These are phyloP conservation scores for Oreochromis niloticus DNA, from an alignment of 2,113 vertebrate species.

Conservation along the genomic window DNA sequence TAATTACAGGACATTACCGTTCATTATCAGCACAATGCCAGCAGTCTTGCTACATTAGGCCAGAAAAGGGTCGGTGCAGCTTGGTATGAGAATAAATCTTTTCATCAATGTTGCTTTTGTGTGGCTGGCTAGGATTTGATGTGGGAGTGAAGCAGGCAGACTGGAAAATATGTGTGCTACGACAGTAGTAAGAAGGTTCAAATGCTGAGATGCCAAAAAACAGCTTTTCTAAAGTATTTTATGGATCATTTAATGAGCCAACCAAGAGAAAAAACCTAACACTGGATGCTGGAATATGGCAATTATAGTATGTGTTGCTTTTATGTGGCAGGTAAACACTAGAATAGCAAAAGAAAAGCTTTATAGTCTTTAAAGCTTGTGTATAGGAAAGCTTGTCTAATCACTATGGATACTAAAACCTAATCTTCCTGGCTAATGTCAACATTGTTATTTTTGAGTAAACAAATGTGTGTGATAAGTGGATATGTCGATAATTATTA, in stretches of 20 bases:
- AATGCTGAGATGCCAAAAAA: not conserved
- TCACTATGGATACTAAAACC: not conserved
- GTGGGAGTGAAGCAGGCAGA: constrained; percentile 36
- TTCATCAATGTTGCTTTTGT: constrained; percentile 68
- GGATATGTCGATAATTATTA: not conserved
- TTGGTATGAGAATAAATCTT: constrained; percentile 22
- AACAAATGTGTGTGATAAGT: not conserved
- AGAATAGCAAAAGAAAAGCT: not conserved
- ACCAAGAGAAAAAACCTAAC: not conserved
- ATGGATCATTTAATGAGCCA: not conserved
- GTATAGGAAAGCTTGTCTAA: not conserved
- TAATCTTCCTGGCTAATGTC: not conserved
- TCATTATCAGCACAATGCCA: constrained; percentile 12
- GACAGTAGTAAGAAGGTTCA: not conserved
- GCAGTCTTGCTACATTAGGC: constrained; percentile 21
- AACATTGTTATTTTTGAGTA: not conserved
- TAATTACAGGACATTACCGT: not conserved
- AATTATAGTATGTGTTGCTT: not conserved
- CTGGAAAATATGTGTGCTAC: constrained; percentile 29
- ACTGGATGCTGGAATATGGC: not conserved
- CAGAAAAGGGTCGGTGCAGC: constrained; percentile 3
- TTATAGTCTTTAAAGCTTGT: not conserved
- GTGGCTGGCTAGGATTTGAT: constrained; percentile 8
- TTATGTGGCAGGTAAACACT: not conserved
- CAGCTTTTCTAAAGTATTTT: not conserved